These are phyloP conservation scores for Orchesella flavescens DNA, from an alignment of 2,888 invertebrate species.

Conservation along the genomic window DNA sequence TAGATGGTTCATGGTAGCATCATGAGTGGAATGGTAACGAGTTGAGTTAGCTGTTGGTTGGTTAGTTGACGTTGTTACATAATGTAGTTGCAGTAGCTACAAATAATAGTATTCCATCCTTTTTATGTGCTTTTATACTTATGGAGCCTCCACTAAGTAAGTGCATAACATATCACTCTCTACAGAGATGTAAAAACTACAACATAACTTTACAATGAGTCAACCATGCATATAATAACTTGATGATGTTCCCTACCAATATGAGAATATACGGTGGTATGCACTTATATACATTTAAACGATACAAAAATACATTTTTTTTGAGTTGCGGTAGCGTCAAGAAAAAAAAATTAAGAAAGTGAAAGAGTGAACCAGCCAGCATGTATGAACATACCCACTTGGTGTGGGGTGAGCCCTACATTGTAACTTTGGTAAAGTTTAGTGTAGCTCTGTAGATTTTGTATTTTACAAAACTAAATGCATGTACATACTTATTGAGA, in stretches of 20 bases:
- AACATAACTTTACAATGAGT: neutral
- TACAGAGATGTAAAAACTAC: no score
- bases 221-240: neutral
- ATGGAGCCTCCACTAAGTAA: no score
- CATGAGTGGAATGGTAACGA: conserved; percentile 37
- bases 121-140: no score
- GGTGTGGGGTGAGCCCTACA: no score
- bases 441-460: no score
- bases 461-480: no score
- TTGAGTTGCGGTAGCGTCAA: neutral
- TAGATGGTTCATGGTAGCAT: conserved; percentile 33
- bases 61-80: conserved; percentile 29
- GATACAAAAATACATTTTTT: neutral
- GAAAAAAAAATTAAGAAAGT: no score
- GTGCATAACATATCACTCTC: no score
- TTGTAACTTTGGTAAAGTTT: no score
- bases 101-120: neutral
- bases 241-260: neutral
- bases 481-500: neutral
- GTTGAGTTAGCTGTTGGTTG: conserved; percentile 38
- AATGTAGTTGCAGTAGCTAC: neutral
- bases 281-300: neutral
- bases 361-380: no score
- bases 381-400: no score
- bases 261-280: neutral